phyloP scores from a whole-genome alignment of 2,888 invertebrate genomes.

The Acronicta psi region DNA sequence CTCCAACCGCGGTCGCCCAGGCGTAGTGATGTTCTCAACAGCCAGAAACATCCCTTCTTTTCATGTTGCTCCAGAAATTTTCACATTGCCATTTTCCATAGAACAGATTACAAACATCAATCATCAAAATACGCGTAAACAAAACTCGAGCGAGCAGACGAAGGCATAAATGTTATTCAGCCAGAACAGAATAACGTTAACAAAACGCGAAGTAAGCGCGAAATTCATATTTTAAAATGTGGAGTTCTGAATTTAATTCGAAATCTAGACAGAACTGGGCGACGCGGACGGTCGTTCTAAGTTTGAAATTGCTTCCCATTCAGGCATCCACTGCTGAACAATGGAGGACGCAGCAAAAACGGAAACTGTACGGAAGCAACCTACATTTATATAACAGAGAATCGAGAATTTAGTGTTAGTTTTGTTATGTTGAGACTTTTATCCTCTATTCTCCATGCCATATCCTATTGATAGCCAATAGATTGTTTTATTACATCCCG shows the following conservation, averaged over 20 bases:
- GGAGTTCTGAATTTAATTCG: slow-evolving; percentile 49
- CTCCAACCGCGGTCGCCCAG: no score
- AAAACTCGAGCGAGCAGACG: neutral
- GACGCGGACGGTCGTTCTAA: slow-evolving; percentile 54
- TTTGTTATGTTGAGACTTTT: slow-evolving; percentile 14
- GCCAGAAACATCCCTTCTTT: no score
- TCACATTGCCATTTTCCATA: no score
- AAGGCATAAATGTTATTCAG: slow-evolving; percentile 28
- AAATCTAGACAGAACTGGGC: slow-evolving; percentile 47
- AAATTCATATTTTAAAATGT: slow-evolving; percentile 50
- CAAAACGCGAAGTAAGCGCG: slow-evolving; percentile 25
- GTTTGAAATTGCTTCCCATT: slow-evolving; percentile 76
- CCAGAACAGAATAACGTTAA: slow-evolving; percentile 22
- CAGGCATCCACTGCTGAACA: slow-evolving; percentile 56
- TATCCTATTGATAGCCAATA: slow-evolving; percentile 2
- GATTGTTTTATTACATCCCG: slow-evolving; percentile 3
- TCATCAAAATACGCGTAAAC: no score
- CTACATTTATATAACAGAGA: slow-evolving; percentile 34
- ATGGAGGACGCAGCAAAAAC: slow-evolving; percentile 49
- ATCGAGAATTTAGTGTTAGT: slow-evolving; percentile 29
- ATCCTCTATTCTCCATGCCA: slow-evolving; percentile 2
- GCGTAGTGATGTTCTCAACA: no score
- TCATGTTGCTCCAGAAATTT: no score
- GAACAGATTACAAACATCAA: no score
- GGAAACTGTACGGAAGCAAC: slow-evolving; percentile 48